Evolutionary conservation across 2,113 vertebrate species (phyloP), one percentile per base, ranked within the genome.

Genomic region (Potamarius usumacintae): DNA sequence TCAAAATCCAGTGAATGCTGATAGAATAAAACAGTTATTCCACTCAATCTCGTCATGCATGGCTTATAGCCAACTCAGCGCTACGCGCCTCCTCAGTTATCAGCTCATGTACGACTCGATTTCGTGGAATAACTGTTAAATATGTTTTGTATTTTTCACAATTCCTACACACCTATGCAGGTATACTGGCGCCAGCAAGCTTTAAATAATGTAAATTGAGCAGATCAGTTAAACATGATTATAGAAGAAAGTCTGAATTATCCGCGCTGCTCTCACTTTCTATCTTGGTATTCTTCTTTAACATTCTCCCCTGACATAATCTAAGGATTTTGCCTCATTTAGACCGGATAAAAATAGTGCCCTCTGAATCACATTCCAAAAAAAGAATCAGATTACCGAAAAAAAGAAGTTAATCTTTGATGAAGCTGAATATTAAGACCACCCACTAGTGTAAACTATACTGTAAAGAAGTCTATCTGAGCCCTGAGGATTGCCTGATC

Each of bases 351-450:
- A 87, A 79, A 65, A 85, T 63, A 83, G 57, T 34, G 57, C 42
- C 27, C 76, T 86, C 77, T 27, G 52, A 69, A 55, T 84, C 27
- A 25, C 63, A 72, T 88, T 86, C 84, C 60, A 74, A 14, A 81
- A 63, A 87, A 89, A 87, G 90, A 87, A 86, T 92, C 86, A 53
- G 55, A 27, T 90, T 82, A 82, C 87, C n/a, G 2, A 65, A 82
- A 30, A 30, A 3, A 85, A 85, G 60, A 76, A 30, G 69, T 76
- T 92, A 90, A 90, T 92, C 88, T 91, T 86, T 18, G 87, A 92
- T 92, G 88, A 87, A 90, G 87, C 88, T 88, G 14, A 86, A 91
- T 86, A 90, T 85, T 88, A 71, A 89, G 92, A 93, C 93, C 93
- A 94, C 92, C 91, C 92, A 72, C 83, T 76, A 30, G 79, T 65